Evolutionary conservation across 2,888 invertebrate genomes (phyloP).

Genomic region (Hesperia comma): DNA sequence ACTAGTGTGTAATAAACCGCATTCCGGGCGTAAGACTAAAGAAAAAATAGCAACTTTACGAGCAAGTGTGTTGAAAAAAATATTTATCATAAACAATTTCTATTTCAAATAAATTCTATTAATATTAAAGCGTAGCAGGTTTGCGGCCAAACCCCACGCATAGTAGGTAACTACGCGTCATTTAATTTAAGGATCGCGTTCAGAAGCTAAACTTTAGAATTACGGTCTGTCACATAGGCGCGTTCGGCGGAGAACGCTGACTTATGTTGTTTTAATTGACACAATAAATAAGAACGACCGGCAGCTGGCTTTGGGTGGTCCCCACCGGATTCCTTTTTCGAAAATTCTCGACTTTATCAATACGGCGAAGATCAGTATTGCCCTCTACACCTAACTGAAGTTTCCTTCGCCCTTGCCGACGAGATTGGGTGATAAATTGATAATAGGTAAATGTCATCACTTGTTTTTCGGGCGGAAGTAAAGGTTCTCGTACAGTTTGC

Average conservation of each 20-base stretch:
- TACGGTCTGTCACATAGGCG: conserved; percentile 69
- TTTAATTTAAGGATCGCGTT: conserved; percentile 52
- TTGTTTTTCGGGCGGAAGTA: conserved; percentile 3
- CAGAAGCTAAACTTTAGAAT: conserved; percentile 66
- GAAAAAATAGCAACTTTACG: no score
- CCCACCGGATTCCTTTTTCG: conserved; percentile 58
- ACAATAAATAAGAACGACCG: conserved; percentile 71
- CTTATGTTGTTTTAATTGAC: conserved; percentile 81
- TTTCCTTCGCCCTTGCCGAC: conserved; percentile 13
- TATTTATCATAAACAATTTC: no score
- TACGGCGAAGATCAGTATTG: conserved; percentile 55
- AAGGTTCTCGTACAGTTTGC: neutral
- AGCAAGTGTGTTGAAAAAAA: no score
- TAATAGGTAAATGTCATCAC: conserved; percentile 8
- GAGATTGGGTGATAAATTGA: conserved; percentile 25
- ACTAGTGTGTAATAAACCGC: no score
- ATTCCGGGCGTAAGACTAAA: no score
- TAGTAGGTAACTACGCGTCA: conserved; percentile 40
- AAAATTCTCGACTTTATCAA: conserved; percentile 68
- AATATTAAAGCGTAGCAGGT: neutral
- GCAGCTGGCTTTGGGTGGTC: conserved; percentile 72
- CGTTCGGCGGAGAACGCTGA: conserved; percentile 59
- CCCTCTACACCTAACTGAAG: conserved; percentile 42
- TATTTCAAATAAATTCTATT: neutral
- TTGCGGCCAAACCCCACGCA: conserved; percentile 35